These are phyloP conservation scores for Terebella lapidaria DNA, from an alignment of 2,888 invertebrate genomes.

Conservation along the genomic window DNA sequence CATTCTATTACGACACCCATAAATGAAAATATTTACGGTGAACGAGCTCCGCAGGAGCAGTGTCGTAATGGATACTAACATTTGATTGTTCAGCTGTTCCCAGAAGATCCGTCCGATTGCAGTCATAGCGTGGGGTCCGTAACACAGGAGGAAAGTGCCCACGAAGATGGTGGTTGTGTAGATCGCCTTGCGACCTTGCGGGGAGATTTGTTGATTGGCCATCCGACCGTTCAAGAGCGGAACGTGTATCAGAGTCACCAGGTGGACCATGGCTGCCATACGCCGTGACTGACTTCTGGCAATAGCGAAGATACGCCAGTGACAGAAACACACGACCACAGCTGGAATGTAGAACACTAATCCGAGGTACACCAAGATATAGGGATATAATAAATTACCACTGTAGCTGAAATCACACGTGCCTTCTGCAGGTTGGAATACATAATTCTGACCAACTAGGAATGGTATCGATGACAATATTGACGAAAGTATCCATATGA, in stretches of 20 bases:
- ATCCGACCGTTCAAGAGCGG: neutral
- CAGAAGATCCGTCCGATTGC: neutral
- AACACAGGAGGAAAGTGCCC: neutral
- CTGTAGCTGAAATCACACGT: neutral
- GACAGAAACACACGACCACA: neutral
- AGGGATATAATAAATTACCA: neutral
- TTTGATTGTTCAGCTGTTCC: neutral
- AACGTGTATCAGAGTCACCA: slow-evolving; percentile 2
- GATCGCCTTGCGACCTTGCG: neutral
- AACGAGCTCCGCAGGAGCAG: neutral
- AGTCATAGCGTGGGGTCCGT: neutral
- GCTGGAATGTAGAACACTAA: neutral
- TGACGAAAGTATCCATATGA: neutral
- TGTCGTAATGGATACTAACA: neutral
- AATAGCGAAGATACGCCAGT: slow-evolving; percentile 2
- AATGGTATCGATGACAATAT: neutral
- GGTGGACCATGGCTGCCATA: neutral
- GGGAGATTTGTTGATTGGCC: neutral
- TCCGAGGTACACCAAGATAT: neutral
- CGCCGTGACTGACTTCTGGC: neutral
- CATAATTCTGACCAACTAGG: neutral
- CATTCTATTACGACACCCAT: neutral
- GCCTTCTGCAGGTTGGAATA: neutral
- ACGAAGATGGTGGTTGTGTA: neutral
- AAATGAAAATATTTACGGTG: neutral